Evolutionary conservation across 2,113 vertebrate genomes (phyloP).

Genomic region (Hirundichthys speculiger): DNA sequence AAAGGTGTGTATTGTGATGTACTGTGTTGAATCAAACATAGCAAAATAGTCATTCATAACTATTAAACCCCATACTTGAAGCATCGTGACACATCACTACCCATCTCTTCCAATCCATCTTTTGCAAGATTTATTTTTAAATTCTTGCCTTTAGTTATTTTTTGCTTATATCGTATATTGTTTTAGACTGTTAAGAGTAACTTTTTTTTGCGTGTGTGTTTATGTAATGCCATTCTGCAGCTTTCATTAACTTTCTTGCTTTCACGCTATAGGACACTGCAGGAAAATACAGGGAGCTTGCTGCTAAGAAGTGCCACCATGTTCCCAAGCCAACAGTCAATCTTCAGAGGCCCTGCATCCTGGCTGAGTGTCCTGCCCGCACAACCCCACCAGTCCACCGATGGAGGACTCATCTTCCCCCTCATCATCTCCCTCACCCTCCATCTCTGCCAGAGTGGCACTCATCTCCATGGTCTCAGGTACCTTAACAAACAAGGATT

Average conservation of each 20-base stretch:
- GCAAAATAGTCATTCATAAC: background rate
- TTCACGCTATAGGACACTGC: constrained; percentile 66
- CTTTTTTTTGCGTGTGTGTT: background rate
- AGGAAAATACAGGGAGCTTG: constrained; percentile 85
- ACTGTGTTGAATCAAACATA: background rate
- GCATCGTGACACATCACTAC: background rate
- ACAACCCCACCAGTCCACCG: constrained; percentile 53
- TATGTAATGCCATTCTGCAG: background rate
- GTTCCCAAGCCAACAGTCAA: constrained; percentile 79
- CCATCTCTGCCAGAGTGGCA: constrained; percentile 78
- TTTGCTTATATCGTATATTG: no score
- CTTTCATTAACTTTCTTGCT: background rate
- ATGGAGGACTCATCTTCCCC: constrained; percentile 21
- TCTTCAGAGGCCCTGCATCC: constrained; percentile 79
- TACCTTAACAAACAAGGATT: constrained; percentile 35
- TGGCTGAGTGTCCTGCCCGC: constrained; percentile 71
- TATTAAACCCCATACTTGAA: background rate
- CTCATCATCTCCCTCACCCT: constrained; percentile 49
- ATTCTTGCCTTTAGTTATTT: no score
- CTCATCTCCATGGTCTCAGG: constrained; percentile 88
- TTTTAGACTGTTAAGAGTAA: no score
- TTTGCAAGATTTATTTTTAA: no score
- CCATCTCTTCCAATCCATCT: no score
- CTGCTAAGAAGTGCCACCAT: constrained; percentile 83
- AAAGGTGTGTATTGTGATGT: constrained; percentile 68